phyloP scores from a whole-genome alignment of 2,113 vertebrate species.

The Bos indicus region DNA sequence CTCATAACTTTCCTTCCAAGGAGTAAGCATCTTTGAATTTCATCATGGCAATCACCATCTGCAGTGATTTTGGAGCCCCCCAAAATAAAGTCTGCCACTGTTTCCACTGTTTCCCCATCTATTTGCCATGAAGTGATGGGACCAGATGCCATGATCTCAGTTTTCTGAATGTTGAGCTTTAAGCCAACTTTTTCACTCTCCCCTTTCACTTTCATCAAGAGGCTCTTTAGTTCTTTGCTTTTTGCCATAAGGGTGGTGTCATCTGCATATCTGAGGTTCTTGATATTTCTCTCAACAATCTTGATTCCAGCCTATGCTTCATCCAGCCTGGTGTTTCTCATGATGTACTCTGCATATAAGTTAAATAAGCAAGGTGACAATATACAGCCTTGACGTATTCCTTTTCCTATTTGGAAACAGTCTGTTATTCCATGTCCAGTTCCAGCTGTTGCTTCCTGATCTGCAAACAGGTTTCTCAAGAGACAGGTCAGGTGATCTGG shows the following conservation, averaged over 20 bases:
- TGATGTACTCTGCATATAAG: background rate
- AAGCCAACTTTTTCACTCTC: background rate
- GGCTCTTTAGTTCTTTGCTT: background rate
- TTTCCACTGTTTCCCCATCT: background rate
- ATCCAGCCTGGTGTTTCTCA: background rate
- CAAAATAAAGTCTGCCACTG: background rate
- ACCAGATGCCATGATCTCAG: background rate
- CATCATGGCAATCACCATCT: background rate
- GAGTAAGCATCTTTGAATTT: background rate
- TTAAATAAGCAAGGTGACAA: background rate
- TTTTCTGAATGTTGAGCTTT: background rate
- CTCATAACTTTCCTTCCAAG: background rate
- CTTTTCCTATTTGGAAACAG: background rate
- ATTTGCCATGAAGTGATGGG: background rate
- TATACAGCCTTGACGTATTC: rapidly evolving
- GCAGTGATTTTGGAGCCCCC: background rate
- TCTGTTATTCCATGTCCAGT: background rate
- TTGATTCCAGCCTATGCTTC: background rate
- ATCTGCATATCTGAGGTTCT: background rate
- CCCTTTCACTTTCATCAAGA: background rate
- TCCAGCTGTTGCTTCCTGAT: background rate
- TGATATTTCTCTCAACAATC: background rate
- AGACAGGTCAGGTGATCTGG: too few relatives aligned
- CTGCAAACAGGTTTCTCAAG: background rate
- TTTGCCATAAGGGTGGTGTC: background rate